Evolutionary conservation across 2,113 vertebrate genomes (phyloP).

Genomic region (Archilochus colubris): DNA sequence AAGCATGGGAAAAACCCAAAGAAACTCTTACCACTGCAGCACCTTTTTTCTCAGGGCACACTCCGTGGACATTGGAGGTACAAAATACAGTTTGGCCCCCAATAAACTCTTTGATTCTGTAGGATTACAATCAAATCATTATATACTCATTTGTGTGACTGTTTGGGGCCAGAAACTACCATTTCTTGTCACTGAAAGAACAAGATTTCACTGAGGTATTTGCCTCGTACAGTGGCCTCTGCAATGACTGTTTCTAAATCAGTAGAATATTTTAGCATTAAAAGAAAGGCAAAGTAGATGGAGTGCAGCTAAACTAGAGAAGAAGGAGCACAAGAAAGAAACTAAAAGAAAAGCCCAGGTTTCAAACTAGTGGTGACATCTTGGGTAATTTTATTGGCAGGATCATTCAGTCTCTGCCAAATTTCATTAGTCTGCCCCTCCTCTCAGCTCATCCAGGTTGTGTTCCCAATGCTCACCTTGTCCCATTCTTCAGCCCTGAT

Average conservation of each 20-base stretch:
- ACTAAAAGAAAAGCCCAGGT: background rate
- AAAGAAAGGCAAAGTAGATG: background rate
- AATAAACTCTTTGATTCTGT: background rate
- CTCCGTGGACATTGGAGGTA: background rate
- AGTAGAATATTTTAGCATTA: background rate
- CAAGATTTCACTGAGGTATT: background rate
- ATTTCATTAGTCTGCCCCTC: constrained; percentile 40
- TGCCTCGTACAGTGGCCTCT: background rate
- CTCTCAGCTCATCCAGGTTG: constrained; percentile 13
- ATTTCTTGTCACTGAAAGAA: background rate
- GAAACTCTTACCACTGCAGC: background rate
- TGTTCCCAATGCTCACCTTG: constrained; percentile 3
- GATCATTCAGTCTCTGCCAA: constrained; percentile 18
- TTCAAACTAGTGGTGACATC: background rate
- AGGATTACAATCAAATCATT: background rate
- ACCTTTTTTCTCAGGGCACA: background rate
- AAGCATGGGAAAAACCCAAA: background rate
- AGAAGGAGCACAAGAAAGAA: constrained; percentile 3
- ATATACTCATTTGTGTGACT: background rate
- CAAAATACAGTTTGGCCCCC: background rate
- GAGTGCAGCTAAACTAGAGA: background rate
- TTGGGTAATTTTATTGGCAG: constrained; percentile 28
- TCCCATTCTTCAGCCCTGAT: constrained; percentile 21
- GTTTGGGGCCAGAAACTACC: background rate
- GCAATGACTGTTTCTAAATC: background rate